Percentiles rank a stretch among this genome's conserved stretches.
Evolutionary conservation across 2,888 invertebrate genomes (phyloP).

Genomic region (Eulithis prunata): DNA sequence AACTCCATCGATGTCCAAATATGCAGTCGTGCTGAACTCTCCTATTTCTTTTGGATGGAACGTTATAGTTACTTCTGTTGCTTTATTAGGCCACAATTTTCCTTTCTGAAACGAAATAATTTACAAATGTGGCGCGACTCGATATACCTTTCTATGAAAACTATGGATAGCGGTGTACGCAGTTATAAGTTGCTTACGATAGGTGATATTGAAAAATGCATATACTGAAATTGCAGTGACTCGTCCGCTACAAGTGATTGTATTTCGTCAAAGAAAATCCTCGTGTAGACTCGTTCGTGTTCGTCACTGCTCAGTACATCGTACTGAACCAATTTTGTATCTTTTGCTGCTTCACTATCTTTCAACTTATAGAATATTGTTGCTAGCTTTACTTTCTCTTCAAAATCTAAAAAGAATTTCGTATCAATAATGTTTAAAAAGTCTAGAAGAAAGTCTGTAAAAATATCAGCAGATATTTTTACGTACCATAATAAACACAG

Average conservation of each 20-base stretch:
- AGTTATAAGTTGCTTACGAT: constrained; percentile 65
- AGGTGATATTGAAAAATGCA: constrained; percentile 81
- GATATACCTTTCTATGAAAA: too few species aligned
- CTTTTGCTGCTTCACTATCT: constrained; percentile 65
- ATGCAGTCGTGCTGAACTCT: constrained; percentile 76
- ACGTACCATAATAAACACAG: constrained; percentile 63
- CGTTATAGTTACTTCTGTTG: constrained; percentile 78
- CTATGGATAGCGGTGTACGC: too few species aligned
- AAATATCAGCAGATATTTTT: background rate
- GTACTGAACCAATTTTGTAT: constrained; percentile 66
- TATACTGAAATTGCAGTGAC: constrained; percentile 63
- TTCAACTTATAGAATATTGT: constrained; percentile 66
- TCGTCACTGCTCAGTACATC: constrained; percentile 73
- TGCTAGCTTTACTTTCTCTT: constrained; percentile 74
- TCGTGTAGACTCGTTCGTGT: constrained; percentile 72
- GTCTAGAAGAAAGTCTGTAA: background rate
- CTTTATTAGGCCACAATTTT: constrained; percentile 84
- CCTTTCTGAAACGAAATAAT: constrained; percentile 72
- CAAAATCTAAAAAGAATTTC: constrained; percentile 62
- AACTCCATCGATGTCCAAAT: constrained; percentile 85
- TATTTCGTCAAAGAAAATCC: constrained; percentile 76
- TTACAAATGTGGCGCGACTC: background rate
- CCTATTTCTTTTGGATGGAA: constrained; percentile 83
- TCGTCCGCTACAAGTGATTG: constrained; percentile 74
- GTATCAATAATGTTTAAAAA: background rate